Conservation (phyloP, 2,113 vertebrate species). For the Struthio camelus region DNA sequence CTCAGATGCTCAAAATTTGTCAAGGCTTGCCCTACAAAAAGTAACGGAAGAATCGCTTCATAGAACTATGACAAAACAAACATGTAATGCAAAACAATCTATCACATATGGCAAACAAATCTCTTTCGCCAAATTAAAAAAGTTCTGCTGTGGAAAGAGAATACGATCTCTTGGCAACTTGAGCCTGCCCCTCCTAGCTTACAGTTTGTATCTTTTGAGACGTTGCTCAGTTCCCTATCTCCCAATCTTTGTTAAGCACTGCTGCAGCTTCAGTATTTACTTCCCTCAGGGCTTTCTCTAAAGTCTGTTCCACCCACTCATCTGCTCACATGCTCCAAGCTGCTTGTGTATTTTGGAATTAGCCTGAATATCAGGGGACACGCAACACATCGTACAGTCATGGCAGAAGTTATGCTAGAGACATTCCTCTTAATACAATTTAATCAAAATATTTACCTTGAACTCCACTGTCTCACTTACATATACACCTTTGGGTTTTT, state of each 20-base stretch:
- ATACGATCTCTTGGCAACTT: neutral
- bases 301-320: constrained; percentile 3
- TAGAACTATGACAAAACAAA: neutral
- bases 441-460: neutral
- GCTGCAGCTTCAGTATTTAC: neutral
- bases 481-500: neutral
- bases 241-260: neutral
- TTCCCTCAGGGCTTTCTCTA: neutral
- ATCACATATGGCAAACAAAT: neutral
- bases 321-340: neutral
- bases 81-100: neutral
- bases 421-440: neutral
- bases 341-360: neutral
- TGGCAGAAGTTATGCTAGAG: neutral
- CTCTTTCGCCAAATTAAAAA: neutral
- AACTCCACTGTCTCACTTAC: neutral
- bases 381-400: neutral
- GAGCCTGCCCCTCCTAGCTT: neutral
- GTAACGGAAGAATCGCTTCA: neutral
- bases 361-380: neutral
- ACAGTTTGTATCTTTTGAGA: neutral
- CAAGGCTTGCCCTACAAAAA: neutral
- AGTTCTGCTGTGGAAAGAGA: neutral
- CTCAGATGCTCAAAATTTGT: neutral
- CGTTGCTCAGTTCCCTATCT: neutral